These are phyloP conservation scores for Hemiscyllium ocellatum DNA, from an alignment of 2,113 vertebrate genomes.

Conservation along the genomic window DNA sequence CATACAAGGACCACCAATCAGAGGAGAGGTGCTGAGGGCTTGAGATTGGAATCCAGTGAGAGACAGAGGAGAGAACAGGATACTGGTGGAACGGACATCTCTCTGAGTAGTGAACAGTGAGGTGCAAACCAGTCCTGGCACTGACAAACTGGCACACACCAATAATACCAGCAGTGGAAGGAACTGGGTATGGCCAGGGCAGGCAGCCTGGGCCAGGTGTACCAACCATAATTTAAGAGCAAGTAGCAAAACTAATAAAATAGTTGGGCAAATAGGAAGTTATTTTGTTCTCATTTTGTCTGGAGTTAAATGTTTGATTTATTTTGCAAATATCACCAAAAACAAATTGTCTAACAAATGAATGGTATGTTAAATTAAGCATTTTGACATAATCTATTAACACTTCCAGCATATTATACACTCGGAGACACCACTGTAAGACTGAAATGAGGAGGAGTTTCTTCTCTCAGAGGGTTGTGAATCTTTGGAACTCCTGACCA, in stretches of 20 bases:
- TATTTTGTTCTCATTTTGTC: too few relatives aligned
- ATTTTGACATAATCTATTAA: background rate
- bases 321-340: background rate
- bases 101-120: background rate
- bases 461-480: too few relatives aligned
- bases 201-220: background rate
- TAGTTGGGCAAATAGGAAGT: background rate
- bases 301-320: background rate
- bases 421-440: too few relatives aligned
- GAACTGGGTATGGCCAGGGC: too few relatives aligned
- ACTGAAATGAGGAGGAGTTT: too few relatives aligned
- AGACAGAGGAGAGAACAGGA: background rate
- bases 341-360: background rate
- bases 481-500: too few relatives aligned
- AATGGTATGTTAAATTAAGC: background rate
- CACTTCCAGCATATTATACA: background rate
- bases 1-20: background rate
- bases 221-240: background rate
- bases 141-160: background rate
- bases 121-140: background rate
- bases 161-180: background rate
- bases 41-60: background rate
- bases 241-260: background rate
- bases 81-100: background rate
- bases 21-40: background rate